Base-by-base conservation (phyloP, 1,140 invertebrate genomes). In the Anastrepha obliqua region DNA sequence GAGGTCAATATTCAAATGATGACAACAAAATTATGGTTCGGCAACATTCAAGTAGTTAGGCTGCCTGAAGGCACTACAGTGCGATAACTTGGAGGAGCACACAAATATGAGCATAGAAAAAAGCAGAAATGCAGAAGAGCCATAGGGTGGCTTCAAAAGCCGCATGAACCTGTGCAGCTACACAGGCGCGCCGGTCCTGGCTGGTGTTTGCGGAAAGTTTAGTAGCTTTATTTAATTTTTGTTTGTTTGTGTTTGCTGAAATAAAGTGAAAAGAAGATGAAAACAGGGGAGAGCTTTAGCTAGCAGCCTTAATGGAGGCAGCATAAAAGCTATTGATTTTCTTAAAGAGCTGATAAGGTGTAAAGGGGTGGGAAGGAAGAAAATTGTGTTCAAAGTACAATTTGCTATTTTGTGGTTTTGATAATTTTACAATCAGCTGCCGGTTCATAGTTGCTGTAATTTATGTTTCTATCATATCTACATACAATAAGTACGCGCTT, bases 1-100 rank as follows among this genome's bases (percentile, higher is more conserved):
- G 74, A 81, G 74, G 74, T 81, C 74, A 81, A 81, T 81, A 81
- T 81, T 81, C 74, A 81, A 81, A 81, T 81, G 74, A 81, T 81
- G 74, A 81, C 74, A 81, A 81, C 74, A 81, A 81, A 81, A 81
- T 81, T 81, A 81, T 81, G 47, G 74, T 58, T 81, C n/a, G 47
- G 74, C 47, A 81, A 81, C 74, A 81, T 81, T 81, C 47, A 81
- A 81, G 74, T 81, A 81, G 74, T 81, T 81, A 81, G 74, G 74
- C 47, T 81, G 74, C 47, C 44, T 11, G n/a, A 58, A 55, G 42
- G 67, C 15, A 44, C 11, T 55, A 11, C 51, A 55, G 51, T 55
- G 51, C 51, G 51, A 6, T 74, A 39, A 74, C 39, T 74, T 74
- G 67, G 42, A 74, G 67, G 39, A 74, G 7, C 67, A 67, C 20